These are phyloP conservation scores for Parazoanthus atlanticus DNA, from an alignment of 92 coral and sea anemone genomes.

Conservation along the genomic window DNA sequence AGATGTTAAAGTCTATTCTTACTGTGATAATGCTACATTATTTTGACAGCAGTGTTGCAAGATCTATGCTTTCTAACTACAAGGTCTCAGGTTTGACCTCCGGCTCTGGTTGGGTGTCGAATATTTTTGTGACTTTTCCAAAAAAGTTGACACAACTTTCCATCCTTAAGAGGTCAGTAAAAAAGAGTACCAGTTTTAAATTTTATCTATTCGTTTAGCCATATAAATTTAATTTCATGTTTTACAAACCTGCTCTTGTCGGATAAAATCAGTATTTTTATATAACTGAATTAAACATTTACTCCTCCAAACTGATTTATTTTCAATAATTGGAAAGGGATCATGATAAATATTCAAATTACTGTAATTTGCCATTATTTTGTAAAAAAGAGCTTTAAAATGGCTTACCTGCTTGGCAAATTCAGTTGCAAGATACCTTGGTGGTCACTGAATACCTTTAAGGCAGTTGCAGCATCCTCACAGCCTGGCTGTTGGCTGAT, in stretches of 20 bases:
- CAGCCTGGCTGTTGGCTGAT: constrained; percentile 28
- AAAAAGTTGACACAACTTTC: too few species aligned
- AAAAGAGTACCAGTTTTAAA: not conserved
- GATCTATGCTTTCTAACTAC: constrained; percentile 10
- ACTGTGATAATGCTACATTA: not conserved
- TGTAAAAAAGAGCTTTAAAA: not conserved
- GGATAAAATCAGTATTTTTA: too few species aligned
- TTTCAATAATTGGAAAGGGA: constrained; percentile 7
- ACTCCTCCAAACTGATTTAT: not conserved
- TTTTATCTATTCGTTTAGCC: not conserved
- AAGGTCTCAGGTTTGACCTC: constrained; percentile 6
- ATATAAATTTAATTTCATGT: not conserved
- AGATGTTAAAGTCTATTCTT: constrained; percentile 3
- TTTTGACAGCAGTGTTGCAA: not conserved
- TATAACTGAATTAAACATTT: not conserved
- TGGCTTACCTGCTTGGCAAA: constrained; percentile 26
- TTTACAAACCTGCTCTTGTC: not conserved
- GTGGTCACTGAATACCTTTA: constrained; percentile 19
- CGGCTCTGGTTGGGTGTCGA: not conserved
- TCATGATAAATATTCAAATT: constrained; percentile 3
- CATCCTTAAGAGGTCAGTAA: constrained; percentile 3
- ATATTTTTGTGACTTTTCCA: too few species aligned
- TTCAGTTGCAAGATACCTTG: constrained; percentile 33
- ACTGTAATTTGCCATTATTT: constrained; percentile 6
- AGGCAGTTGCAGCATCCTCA: not conserved